phyloP scores from a whole-genome alignment of 2,113 vertebrate genomes.

The Apteryx owenii region DNA sequence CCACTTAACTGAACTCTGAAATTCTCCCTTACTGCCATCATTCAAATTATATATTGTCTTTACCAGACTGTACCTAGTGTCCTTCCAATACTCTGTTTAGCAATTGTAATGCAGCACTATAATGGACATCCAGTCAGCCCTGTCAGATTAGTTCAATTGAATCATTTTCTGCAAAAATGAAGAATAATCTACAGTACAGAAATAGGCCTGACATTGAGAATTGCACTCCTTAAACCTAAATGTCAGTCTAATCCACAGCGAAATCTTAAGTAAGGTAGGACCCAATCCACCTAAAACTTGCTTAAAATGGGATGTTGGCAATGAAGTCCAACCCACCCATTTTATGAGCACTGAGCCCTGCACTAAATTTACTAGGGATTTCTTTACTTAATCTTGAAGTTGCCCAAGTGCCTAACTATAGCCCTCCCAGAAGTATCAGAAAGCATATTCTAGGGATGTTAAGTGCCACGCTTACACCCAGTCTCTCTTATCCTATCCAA shows the following conservation, averaged over 20 bases:
- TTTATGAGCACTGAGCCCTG: neutral
- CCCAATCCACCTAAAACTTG: slow-evolving; percentile 14
- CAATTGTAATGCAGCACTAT: slow-evolving; percentile 45
- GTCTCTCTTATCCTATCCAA: neutral
- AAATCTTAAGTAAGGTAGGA: slow-evolving; percentile 33
- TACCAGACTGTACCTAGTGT: slow-evolving; percentile 22
- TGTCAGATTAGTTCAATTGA: slow-evolving; percentile 61
- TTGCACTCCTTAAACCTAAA: slow-evolving; percentile 26
- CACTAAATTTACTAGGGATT: neutral
- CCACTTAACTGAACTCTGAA: slow-evolving; percentile 2
- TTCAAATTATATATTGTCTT: slow-evolving; percentile 39
- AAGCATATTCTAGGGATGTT: neutral
- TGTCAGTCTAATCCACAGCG: slow-evolving; percentile 8
- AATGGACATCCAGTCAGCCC: slow-evolving; percentile 47
- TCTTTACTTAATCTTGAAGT: neutral
- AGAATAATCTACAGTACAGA: slow-evolving; percentile 44
- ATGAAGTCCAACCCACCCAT: neutral
- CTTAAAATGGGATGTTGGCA: neutral
- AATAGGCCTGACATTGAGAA: slow-evolving; percentile 26
- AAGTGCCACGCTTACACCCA: neutral
- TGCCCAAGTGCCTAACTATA: neutral
- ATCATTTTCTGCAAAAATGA: slow-evolving; percentile 61
- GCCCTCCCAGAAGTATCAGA: neutral
- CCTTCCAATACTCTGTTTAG: slow-evolving; percentile 45
- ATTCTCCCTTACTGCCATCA: neutral